These are phyloP conservation scores for Aphis gossypii DNA, from an alignment of 1,140 invertebrate genomes.

Conservation along the genomic window DNA sequence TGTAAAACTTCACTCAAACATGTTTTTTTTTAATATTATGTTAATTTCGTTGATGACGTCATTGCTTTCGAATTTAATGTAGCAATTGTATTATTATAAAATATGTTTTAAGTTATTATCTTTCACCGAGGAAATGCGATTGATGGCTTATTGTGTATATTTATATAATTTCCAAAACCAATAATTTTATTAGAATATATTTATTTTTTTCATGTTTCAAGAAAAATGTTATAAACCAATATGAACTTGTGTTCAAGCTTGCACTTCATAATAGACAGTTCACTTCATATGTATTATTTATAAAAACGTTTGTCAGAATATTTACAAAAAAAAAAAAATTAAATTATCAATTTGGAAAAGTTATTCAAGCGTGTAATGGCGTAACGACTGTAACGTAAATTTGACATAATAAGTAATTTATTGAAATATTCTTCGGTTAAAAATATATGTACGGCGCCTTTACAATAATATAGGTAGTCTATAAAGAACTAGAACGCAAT, in stretches of 20 bases:
- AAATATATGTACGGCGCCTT: background rate
- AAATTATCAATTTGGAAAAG: background rate
- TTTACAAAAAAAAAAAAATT: background rate
- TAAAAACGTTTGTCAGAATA: slow-evolving; percentile 9
- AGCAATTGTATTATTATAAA: background rate
- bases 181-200: background rate
- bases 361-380: background rate
- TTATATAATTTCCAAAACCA: background rate
- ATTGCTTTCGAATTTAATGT: background rate
- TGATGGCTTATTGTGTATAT: background rate
- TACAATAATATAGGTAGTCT: background rate
- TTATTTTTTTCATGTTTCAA: background rate
- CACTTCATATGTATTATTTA: background rate
- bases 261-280: background rate
- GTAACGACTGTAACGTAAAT: background rate
- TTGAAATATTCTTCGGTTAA: slow-evolving; percentile 9
- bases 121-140: background rate
- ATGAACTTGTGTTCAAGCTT: background rate
- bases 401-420: background rate
- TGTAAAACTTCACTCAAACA: background rate
- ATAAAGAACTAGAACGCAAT: background rate
- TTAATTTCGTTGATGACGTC: background rate
- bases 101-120: background rate
- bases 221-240: background rate
- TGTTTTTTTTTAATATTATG: background rate